Evolutionary conservation across 1,140 invertebrate genomes (phyloP).

Genomic region (Drosophila pandora): DNA sequence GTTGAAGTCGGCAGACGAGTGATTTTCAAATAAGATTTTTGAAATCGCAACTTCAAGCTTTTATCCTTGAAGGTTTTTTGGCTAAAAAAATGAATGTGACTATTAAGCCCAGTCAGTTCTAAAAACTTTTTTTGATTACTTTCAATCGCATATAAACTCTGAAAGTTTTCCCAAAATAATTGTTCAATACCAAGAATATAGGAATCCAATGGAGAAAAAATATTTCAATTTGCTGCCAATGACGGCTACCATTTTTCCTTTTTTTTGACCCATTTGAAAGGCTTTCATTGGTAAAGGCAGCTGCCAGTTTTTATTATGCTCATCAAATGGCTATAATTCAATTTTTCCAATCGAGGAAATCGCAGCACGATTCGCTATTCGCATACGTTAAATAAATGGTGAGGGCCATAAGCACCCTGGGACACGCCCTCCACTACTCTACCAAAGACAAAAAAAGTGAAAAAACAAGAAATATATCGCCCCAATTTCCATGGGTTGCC

Average conservation of each 20-base stretch:
- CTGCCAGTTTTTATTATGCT: constrained; percentile 68
- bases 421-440: constrained; percentile 15
- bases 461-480: constrained; percentile 15
- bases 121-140: background rate
- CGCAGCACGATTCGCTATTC: constrained; percentile 53
- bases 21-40: constrained; percentile 1
- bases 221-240: constrained; percentile 8
- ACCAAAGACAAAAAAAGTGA: background rate
- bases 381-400: constrained; percentile 77
- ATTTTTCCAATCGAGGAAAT: constrained; percentile 75
- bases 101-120: background rate
- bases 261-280: constrained; percentile 14
- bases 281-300: constrained; percentile 42
- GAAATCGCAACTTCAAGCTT: no score
- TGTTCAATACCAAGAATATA: background rate
- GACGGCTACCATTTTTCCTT: constrained; percentile 17
- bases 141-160: background rate
- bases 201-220: constrained; percentile 5
- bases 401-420: constrained; percentile 46
- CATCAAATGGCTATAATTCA: constrained; percentile 80
- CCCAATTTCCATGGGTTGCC: constrained; percentile 30
- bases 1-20: constrained; percentile 7
- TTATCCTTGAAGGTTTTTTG: no score
- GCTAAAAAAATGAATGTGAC: background rate
- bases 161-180: background rate